Evolutionary conservation across 1,140 invertebrate genomes (phyloP), one percentile per base, ranked within the genome.

Genomic region (Ceratina australensis): DNA sequence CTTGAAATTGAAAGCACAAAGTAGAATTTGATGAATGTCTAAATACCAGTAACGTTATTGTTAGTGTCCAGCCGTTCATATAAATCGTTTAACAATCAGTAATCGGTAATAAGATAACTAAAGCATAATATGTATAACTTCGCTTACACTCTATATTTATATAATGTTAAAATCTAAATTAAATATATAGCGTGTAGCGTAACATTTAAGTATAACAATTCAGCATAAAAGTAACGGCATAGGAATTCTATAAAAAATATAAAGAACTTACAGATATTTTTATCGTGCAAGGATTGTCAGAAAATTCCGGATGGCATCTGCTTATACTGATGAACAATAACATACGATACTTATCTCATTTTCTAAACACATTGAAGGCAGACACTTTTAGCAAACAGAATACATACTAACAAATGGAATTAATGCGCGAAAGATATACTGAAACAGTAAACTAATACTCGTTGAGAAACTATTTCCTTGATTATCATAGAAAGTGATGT

Each of bases 171-270:
- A 42, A 10, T 42, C 33, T 42, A 42, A 42, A 42, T 42, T 42
- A 42, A 42, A 42, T 42, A 42, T 42, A 42, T 42, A 42, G 33
- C 33, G 33, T 42, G 33, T 80, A 83, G 24, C 77, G 49, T 80
- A 77, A 67, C 52, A 49, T 72, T 79, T 78, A 59, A 82, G 56
- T 56, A 78, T 72, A 83, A 83, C 68, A 80, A 56, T 72, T 59
- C 33, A 68, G 26, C 54, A 83, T 83, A 83, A 84, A 83, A 83
- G 83, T 83, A 84, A 83, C 78, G 75, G 26, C 33, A 72, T 76
- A 83, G 57, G 80, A 68, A 80, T 76, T 75, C 72, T 83, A 83
- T 77, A 72, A 47, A 52, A 84, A 83, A 80, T 84, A 59, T 80
- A 80, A 83, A 68, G 72, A 63, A 80, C 26, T 49, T 42, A 22